Conservation (phyloP, 2,797 vertebrate species). For the Channallabes apus region DNA sequence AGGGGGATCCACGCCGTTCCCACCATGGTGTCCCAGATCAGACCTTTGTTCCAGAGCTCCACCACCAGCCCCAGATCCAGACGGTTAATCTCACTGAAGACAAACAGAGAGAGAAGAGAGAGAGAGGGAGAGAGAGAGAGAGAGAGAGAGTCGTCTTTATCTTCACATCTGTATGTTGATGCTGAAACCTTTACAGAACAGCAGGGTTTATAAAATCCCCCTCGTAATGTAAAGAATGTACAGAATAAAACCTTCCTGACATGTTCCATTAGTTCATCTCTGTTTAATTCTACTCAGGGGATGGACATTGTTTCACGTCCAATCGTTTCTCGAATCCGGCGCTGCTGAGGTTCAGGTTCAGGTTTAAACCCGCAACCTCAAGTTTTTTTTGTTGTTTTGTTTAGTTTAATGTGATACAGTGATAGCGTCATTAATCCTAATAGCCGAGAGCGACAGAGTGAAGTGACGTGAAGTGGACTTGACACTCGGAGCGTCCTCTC, state of each 20-base stretch:
- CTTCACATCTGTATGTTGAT: too few relatives aligned
- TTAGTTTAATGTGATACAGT: background rate
- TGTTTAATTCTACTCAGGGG: too few relatives aligned
- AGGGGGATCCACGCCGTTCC: constrained; percentile 90
- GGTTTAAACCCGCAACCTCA: background rate
- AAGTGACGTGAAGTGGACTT: background rate
- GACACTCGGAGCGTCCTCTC: background rate
- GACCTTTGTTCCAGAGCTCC: constrained; percentile 98
- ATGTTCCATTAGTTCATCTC: background rate
- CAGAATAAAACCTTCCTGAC: too few relatives aligned
- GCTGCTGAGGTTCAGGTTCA: background rate
- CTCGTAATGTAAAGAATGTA: too few relatives aligned
- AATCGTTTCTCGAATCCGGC: background rate
- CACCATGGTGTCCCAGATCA: constrained; percentile 98
- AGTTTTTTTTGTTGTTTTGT: too few relatives aligned
- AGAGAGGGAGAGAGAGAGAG: too few relatives aligned
- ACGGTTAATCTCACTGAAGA: constrained; percentile 88
- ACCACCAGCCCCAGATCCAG: constrained; percentile 91
- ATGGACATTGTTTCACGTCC: too few relatives aligned
- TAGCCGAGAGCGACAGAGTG: background rate
- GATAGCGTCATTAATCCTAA: constrained; percentile 6
- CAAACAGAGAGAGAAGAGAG: background rate
- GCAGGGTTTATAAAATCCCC: too few relatives aligned
- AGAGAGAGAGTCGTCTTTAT: too few relatives aligned
- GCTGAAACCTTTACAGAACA: too few relatives aligned